Conservation (phyloP, 2,888 invertebrate genomes). For the Lochmaea capreae region DNA sequence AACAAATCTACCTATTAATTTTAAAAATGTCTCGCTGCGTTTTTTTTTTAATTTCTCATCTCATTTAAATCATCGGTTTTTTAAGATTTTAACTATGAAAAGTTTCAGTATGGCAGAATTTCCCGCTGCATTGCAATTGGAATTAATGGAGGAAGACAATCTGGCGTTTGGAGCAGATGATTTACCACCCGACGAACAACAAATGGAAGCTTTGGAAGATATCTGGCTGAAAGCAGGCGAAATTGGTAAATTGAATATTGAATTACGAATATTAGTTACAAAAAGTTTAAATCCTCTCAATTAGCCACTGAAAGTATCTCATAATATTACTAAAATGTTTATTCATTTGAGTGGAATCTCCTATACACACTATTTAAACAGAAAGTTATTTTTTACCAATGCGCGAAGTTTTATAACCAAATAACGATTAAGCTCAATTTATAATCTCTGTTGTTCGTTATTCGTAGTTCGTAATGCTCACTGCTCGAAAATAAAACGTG, state of each 20-base stretch:
- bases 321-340: too few relatives aligned
- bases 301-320: too few relatives aligned
- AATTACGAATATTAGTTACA: not conserved
- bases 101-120: conserved; percentile 59
- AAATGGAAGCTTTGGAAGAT: conserved; percentile 79
- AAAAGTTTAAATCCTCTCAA: too few relatives aligned
- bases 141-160: conserved; percentile 68
- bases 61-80: not conserved
- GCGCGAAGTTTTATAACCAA: too few relatives aligned
- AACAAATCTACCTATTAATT: too few relatives aligned
- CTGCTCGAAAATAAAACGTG: too few relatives aligned
- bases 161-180: conserved; percentile 64
- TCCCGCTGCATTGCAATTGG: conserved; percentile 64
- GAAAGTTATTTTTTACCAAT: too few relatives aligned
- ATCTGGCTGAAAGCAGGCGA: conserved; percentile 86
- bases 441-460: too few relatives aligned
- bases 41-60: conserved; percentile 10
- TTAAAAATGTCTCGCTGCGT: not conserved
- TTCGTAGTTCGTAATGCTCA: too few relatives aligned
- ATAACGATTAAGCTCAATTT: too few relatives aligned
- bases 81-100: conserved; percentile 16
- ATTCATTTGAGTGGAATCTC: too few relatives aligned
- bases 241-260: conserved; percentile 70
- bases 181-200: conserved; percentile 75
- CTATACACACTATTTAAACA: too few relatives aligned